These are phyloP conservation scores for Dendrocincla tyrannina DNA, from an alignment of 2,797 vertebrate species.

Conservation along the genomic window DNA sequence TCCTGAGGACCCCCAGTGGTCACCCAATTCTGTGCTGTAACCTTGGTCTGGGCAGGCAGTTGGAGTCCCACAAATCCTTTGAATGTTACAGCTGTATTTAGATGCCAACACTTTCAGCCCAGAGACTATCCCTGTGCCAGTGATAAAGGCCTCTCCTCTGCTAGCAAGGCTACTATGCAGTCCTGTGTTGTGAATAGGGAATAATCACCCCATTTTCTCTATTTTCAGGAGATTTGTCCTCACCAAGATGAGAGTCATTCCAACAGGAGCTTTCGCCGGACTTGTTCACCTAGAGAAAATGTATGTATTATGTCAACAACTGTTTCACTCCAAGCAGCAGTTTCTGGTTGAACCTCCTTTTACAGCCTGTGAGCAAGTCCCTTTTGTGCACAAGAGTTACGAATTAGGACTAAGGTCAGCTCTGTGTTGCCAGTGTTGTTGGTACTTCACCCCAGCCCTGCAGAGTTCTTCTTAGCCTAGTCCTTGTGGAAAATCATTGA, in stretches of 20 bases:
- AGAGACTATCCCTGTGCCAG: background rate
- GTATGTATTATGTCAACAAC: constrained; percentile 69
- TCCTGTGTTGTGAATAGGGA: background rate
- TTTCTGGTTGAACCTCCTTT: background rate
- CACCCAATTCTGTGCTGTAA: background rate
- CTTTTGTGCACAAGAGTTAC: background rate
- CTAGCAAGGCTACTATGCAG: background rate
- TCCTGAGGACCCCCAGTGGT: background rate
- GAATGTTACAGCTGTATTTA: background rate
- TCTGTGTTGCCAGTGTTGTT: background rate
- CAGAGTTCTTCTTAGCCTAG: background rate
- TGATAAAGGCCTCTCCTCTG: background rate
- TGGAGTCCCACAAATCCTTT: background rate
- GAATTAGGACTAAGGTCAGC: background rate
- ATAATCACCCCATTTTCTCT: constrained; percentile 46
- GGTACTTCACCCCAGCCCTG: background rate
- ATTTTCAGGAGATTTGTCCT: constrained; percentile 81
- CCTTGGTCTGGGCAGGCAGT: background rate
- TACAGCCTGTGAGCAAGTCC: background rate
- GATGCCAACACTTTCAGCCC: background rate
- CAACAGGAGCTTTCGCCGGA: constrained; percentile 78
- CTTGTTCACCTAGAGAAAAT: constrained; percentile 80
- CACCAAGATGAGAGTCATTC: constrained; percentile 78
- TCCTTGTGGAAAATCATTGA: constrained; percentile 14
- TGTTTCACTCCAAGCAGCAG: background rate